Evolutionary conservation across 2,888 invertebrate genomes (phyloP), one percentile per base, ranked within the genome.

Genomic region (Drosophila mimetica): DNA sequence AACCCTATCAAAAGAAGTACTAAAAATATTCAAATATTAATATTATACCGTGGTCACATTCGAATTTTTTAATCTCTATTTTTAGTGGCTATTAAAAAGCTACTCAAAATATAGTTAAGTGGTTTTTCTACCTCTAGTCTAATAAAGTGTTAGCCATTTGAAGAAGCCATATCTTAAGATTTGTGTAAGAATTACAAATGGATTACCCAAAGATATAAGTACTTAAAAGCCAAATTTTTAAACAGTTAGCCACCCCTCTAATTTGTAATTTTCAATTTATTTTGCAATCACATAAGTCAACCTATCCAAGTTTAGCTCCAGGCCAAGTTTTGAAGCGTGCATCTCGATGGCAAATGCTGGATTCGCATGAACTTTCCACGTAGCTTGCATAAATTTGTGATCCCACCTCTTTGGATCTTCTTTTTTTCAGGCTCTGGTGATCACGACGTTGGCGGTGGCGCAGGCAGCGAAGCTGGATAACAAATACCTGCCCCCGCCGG

Each of bases 401-500:
- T 51, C 47, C 48, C 41, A 66, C 48, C 60, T 46, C 1, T 36
- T 30, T 18, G 42, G 44, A 20, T 71, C 22, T 55, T 20, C 91
- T 92, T 47, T 55, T 20, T 92, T 92, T 48, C 91, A 93, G 93
- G 86, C 93, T 74, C 76, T 93, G 54, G 75, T 93, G 61, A 89
- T 78, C 66, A 65, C 92, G 65, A 77, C 93, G 51, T 75, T 71
- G 67, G 91, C 92, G 67, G 83, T 92, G 65, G 91, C 92, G 66
- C 91, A 92, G 75, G 91, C 91, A 48, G 93, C 93, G 52, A 92
- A 92, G 60, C 89, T 94, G 76, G 93, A 94, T 70, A 94, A 93
- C 86, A 93, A 93, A 60, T 94, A 94, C 77, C 87, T 94, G 67
- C 94, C 94, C 7, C 94, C 94, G 22, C 91, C 93, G 9, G 92